Evolutionary conservation across 1,140 invertebrate species (phyloP), one percentile per base, ranked within the genome.

Genomic region (Medauroidea extradentata): DNA sequence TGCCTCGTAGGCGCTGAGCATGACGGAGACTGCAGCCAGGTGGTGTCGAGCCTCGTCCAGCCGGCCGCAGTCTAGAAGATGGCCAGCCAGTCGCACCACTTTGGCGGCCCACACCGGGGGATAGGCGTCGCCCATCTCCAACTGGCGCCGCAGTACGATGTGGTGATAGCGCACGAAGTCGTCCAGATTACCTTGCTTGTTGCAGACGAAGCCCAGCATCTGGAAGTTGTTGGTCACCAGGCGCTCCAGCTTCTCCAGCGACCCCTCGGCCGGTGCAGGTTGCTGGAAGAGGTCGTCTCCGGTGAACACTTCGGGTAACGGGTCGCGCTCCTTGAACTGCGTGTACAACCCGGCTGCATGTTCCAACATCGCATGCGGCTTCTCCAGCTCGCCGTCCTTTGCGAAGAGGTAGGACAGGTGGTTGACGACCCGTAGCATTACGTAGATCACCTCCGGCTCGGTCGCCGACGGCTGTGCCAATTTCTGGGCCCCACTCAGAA

Each of bases 61-160:
- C 29, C 29, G 29, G 59, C 78, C 79, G 63, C 83, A 83, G 8
- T 83, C 83, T 11, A 34, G 29, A 11, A 34, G 11, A 11, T 34
- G 29, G 5, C 5, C 29, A 11, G 29, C 29, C 0, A 87, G 71
- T 3, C 81, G 81, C 0, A 83, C 82, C 51, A 81, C 77, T 66
- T 85, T 81, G 38, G 83, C 60, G 3, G 81, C 77, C 85, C 85
- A 87, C 43, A 84, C 83, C 52, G 83, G 69, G 0, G 80, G 77
- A 49, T 84, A 80, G 64, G 80, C 83, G 55, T 80, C 75, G 57
- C 75, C 73, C 69, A 76, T 78, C 62, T 83, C 79, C 23, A 85
- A 66, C 59, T 87, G 84, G 49, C 84, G 70, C 53, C 79, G 73
- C 23, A 87, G 67, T 38, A 83, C 84, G 50, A 77, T 72, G 57